Evolutionary conservation across 2,888 invertebrate genomes (phyloP).

Genomic region (Luperina testacea): DNA sequence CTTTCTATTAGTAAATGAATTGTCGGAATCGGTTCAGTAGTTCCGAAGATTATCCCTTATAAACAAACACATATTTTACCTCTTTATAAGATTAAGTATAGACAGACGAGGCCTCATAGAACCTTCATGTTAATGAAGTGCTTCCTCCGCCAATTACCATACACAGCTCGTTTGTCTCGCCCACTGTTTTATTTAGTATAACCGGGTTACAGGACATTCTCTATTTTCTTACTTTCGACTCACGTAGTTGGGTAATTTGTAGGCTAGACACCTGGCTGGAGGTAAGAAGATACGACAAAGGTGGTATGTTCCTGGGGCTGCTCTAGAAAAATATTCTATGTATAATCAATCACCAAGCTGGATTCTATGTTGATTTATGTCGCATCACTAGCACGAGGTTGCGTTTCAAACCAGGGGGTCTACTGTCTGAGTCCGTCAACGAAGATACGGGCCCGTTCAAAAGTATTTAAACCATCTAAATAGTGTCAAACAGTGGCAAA

Average conservation of each 20-base stretch:
- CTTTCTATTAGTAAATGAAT: too few species aligned
- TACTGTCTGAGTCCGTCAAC: neutral
- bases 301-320: slow-evolving; percentile 5
- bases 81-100: neutral
- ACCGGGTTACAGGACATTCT: neutral
- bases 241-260: slow-evolving; percentile 61
- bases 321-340: neutral
- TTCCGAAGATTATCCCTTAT: neutral
- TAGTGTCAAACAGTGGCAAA: too few species aligned
- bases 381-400: neutral
- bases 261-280: slow-evolving; percentile 31
- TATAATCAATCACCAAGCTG: neutral
- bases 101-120: neutral
- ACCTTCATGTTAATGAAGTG: slow-evolving; percentile 1
- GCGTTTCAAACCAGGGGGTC: neutral
- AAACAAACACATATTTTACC: neutral
- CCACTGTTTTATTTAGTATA: neutral
- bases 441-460: neutral
- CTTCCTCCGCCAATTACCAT: neutral
- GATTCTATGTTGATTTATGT: neutral
- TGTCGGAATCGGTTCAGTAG: neutral
- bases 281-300: slow-evolving; percentile 12
- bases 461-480: neutral
- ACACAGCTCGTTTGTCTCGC: slow-evolving; percentile 17
- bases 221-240: slow-evolving; percentile 53